These are phyloP conservation scores for Neoscelio sp. DNA, from an alignment of 2,888 invertebrate genomes.

Conservation along the genomic window DNA sequence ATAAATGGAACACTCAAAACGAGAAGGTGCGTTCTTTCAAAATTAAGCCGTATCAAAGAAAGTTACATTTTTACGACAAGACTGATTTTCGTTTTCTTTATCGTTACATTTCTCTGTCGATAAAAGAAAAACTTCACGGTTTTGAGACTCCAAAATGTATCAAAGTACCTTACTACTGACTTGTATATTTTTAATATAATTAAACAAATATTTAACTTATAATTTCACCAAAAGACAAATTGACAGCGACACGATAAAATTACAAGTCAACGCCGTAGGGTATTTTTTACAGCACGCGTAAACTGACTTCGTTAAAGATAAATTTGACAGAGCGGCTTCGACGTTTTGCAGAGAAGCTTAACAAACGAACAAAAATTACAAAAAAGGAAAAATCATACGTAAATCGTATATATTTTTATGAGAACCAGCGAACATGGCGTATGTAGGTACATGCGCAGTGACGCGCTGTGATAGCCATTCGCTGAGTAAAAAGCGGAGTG, in stretches of 20 bases:
- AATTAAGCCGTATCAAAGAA: no score
- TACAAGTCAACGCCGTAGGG: background rate
- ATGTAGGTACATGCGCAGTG: constrained; percentile 38
- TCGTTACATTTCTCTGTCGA: no score
- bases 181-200: background rate
- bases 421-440: constrained; percentile 53
- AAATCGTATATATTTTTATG: constrained; percentile 61
- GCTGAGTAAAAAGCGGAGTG: constrained; percentile 65
- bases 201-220: no score
- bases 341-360: background rate
- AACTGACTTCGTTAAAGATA: background rate
- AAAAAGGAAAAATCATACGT: constrained; percentile 27
- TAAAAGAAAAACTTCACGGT: no score
- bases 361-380: constrained; percentile 12
- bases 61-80: constrained; percentile 15
- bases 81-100: constrained; percentile 34
- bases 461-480: constrained; percentile 68
- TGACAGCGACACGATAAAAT: background rate
- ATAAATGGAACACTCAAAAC: constrained; percentile 9
- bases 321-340: background rate
- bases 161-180: no score
- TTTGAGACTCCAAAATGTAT: no score
- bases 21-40: constrained; percentile 18
- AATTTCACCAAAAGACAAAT: background rate
- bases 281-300: background rate